These are phyloP conservation scores for Cantharis nigra DNA, from an alignment of 2,888 invertebrate species.

Conservation along the genomic window DNA sequence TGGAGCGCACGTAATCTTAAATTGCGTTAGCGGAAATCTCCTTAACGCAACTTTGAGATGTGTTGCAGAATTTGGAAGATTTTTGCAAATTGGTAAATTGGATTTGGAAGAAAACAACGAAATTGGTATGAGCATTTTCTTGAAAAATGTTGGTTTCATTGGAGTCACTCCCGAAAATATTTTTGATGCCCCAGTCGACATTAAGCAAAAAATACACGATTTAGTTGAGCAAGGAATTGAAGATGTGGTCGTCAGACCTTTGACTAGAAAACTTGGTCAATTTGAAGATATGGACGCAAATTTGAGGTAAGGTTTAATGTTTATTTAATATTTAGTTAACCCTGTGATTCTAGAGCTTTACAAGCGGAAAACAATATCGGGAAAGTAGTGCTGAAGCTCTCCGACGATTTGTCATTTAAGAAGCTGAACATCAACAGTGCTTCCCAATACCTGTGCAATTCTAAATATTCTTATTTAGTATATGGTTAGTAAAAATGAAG, in stretches of 20 bases:
- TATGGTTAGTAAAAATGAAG: conserved; percentile 41
- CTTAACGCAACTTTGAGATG: conserved; percentile 72
- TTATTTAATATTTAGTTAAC: background rate
- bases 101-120: conserved; percentile 73
- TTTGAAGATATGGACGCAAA: conserved; percentile 70
- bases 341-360: conserved; percentile 37
- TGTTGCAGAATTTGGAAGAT: conserved; percentile 66
- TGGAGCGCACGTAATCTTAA: conserved; percentile 90
- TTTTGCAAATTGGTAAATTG: conserved; percentile 85
- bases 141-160: conserved; percentile 78
- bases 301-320: conserved; percentile 58
- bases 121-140: conserved; percentile 74
- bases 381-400: conserved; percentile 48
- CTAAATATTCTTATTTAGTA: conserved; percentile 49
- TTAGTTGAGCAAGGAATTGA: conserved; percentile 68
- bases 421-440: conserved; percentile 48
- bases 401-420: conserved; percentile 44
- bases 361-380: conserved; percentile 45
- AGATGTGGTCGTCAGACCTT: conserved; percentile 68
- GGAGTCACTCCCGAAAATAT: conserved; percentile 76
- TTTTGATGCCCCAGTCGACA: conserved; percentile 59
- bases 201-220: conserved; percentile 60
- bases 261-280: conserved; percentile 67
- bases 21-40: conserved; percentile 89
- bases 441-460: conserved; percentile 49